These are phyloP conservation scores for Eptesicus fuscus DNA, from an alignment of 2,113 vertebrate genomes.

Conservation along the genomic window DNA sequence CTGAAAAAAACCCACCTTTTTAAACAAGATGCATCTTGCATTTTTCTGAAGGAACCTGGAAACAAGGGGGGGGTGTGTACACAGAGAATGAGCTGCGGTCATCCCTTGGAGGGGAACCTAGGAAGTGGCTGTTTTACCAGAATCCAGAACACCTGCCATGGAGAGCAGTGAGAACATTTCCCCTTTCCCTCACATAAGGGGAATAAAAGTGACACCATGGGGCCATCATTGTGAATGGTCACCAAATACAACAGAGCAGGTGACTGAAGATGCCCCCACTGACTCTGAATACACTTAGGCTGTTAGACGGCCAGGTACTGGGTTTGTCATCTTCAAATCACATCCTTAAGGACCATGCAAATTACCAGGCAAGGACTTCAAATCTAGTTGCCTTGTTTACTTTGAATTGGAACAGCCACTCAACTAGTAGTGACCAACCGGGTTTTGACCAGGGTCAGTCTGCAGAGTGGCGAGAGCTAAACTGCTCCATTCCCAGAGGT, in stretches of 20 bases:
- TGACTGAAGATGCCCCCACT: neutral
- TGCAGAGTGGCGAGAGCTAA: neutral
- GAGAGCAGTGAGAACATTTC: neutral
- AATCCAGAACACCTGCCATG: neutral
- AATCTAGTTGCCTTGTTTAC: neutral
- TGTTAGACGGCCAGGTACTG: neutral
- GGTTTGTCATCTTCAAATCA: neutral
- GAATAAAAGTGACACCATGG: neutral
- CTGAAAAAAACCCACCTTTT: neutral
- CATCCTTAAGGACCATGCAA: neutral
- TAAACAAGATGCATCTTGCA: neutral
- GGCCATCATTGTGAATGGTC: neutral
- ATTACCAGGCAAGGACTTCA: neutral
- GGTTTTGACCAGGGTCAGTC: neutral
- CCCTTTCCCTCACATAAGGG: neutral
- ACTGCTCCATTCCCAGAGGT: neutral
- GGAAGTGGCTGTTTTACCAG: neutral
- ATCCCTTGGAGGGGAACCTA: neutral
- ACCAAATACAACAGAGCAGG: neutral
- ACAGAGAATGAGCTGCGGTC: neutral
- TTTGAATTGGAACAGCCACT: neutral
- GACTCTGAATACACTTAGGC: neutral
- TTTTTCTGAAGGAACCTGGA: neutral
- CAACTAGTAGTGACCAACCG: neutral
- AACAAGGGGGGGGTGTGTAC: neutral